Evolutionary conservation across 35 echinoderm and acorn worm species (phyloP).

Genomic region (Diadema setosum): DNA sequence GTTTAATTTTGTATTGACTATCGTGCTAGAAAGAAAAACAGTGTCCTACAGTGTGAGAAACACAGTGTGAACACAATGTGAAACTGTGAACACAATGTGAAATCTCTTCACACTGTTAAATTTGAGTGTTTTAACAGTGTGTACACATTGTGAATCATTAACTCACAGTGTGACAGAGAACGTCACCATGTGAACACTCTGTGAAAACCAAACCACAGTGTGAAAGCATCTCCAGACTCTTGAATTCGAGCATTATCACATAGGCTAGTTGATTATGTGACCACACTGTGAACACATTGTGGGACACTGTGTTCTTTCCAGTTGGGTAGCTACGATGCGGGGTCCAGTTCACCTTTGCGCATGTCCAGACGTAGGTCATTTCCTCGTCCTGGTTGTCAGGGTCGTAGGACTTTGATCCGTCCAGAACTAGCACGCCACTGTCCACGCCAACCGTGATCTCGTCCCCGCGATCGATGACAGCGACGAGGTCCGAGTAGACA

Average conservation of each 20-base stretch:
- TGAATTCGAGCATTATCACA: background rate
- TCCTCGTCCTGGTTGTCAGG: constrained; percentile 68
- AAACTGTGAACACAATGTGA: too few relatives aligned
- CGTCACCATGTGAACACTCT: too few relatives aligned
- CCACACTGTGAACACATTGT: too few relatives aligned
- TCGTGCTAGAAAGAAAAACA: background rate
- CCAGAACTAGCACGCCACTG: constrained; percentile 58
- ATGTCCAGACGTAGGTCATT: constrained; percentile 69
- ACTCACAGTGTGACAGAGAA: too few relatives aligned
- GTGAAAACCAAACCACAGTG: too few relatives aligned
- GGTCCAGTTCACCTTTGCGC: constrained; percentile 49
- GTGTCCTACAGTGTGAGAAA: too few relatives aligned
- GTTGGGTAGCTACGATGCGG: background rate
- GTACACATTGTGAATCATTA: too few relatives aligned
- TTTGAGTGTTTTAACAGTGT: too few relatives aligned
- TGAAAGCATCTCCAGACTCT: background rate
- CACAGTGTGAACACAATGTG: too few relatives aligned
- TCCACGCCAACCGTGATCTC: constrained; percentile 77
- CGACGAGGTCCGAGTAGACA: constrained; percentile 52
- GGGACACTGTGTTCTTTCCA: too few relatives aligned
- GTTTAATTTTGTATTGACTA: background rate
- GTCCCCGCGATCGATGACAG: constrained; percentile 47
- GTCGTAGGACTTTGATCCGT: constrained; percentile 62
- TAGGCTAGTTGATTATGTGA: background rate
- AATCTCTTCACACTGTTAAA: too few relatives aligned